Evolutionary conservation across 2,797 vertebrate genomes (phyloP), one percentile per base, ranked within the genome.

Genomic region (Chelidonichthys spinosus): DNA sequence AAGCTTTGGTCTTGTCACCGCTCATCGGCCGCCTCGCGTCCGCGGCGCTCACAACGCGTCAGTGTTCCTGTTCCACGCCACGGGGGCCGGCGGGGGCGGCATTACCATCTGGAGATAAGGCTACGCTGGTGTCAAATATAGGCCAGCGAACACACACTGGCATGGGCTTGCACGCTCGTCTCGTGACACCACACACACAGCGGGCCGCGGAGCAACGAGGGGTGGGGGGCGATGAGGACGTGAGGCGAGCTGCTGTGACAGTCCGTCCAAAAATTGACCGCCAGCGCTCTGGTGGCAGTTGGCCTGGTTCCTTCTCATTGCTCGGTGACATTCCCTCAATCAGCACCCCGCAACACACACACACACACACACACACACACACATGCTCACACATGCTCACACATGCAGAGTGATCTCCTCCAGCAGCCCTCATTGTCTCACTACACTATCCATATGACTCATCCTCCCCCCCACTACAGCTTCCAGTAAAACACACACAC

Each of bases 231-330:
- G 55, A 69, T 39, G 63, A 70, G 80, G 72, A 85, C 52, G 44
- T 85, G 86, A 88, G 82, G 82, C 80, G 47, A 89, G 86, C 78
- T 55, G 55, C 89, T 89, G 72, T 90, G 91, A 91, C 92, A 90
- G 86, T 85, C 82, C 84, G 18, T 93, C 89, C 90, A 88, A 85
- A 88, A 85, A 83, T 76, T 90, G 90, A 89, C 91, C 88, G 87
- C 90, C 89, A 89, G 90, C 91, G 58, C 83, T 92, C 89, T 88
- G 87, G 79, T 92, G 91, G 90, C 92, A 92, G 90, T 90, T 92
- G 92, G 91, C 92, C 92, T 90, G 92, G 90, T 92, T 93, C 89
- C 90, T 76, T 74, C 89, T 87, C 85, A 74, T 81, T 84, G 83
- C 87, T 81, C 83, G 81, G 79, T 88, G 87, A 88, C 87, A 90